Evolutionary conservation across 1,140 invertebrate species (phyloP).

Genomic region (Zophobas atratus): DNA sequence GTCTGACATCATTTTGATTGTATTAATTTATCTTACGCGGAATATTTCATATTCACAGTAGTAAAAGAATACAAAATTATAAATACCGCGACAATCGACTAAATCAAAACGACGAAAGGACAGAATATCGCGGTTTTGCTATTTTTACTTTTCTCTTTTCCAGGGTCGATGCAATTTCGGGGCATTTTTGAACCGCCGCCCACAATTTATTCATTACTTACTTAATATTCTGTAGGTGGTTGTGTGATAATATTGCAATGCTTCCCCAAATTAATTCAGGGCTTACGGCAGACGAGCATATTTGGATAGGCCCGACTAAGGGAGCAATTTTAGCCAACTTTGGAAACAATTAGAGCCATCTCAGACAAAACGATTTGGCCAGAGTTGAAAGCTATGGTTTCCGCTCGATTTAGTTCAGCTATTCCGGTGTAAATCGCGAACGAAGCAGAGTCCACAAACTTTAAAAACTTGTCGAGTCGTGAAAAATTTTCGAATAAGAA

Average conservation of each 20-base stretch:
- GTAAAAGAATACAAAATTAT: too few species aligned
- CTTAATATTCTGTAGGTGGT: constrained; percentile 20
- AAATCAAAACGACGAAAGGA: too few species aligned
- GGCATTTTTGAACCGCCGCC: constrained; percentile 5
- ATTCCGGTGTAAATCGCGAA: not conserved
- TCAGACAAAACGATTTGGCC: not conserved
- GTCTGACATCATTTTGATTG: too few species aligned
- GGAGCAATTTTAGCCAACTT: not conserved
- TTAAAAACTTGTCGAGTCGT: constrained; percentile 35
- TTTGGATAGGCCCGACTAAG: not conserved
- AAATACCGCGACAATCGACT: too few species aligned
- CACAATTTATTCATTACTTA: constrained; percentile 30
- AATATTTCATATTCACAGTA: too few species aligned
- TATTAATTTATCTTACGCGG: too few species aligned
- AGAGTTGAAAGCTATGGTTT: constrained; percentile 14
- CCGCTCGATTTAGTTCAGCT: constrained; percentile 19
- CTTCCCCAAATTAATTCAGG: not conserved
- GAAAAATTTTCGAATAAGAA: constrained; percentile 18
- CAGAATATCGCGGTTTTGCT: too few species aligned
- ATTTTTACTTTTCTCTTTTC: too few species aligned
- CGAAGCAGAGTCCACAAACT: not conserved
- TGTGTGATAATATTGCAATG: constrained; percentile 3
- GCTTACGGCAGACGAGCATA: constrained; percentile 5
- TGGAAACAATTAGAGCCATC: constrained; percentile 13
- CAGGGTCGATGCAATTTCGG: not conserved